phyloP scores from a whole-genome alignment of 2,888 invertebrate species.

The Pelosia muscerda region DNA sequence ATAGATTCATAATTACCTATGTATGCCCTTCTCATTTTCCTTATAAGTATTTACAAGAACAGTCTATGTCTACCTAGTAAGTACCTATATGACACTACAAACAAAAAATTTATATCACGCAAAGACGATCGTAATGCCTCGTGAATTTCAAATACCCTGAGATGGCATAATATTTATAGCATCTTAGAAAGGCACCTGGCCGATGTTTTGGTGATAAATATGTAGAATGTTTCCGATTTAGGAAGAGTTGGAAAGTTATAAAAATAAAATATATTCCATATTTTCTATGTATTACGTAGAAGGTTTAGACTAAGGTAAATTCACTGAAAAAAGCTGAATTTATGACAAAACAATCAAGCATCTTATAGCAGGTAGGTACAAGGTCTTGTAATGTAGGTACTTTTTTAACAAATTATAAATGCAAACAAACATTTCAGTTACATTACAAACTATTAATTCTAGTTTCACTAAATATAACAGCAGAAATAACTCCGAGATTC shows the following conservation, averaged over 20 bases:
- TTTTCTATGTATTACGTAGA: background rate
- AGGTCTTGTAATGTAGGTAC: too few species aligned
- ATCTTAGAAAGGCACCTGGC: constrained; percentile 13
- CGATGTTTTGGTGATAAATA: constrained; percentile 11
- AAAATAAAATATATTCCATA: background rate
- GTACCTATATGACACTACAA: constrained; percentile 20
- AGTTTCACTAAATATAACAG: constrained; percentile 8
- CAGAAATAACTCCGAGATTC: constrained; percentile 23
- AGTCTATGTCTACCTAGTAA: constrained; percentile 1
- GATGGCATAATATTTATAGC: constrained; percentile 19
- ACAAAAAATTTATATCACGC: constrained; percentile 49
- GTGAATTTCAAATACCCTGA: constrained; percentile 43
- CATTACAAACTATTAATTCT: background rate
- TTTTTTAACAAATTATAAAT: too few species aligned
- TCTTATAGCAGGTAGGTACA: too few species aligned
- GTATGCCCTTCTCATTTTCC: background rate
- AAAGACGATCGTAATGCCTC: constrained; percentile 25
- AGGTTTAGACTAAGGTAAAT: too few species aligned
- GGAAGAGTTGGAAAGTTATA: background rate
- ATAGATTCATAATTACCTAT: background rate
- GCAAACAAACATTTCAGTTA: background rate
- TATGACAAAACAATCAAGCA: too few species aligned
- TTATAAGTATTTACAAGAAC: constrained; percentile 10
- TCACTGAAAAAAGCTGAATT: too few species aligned
- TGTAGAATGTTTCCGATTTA: background rate